Evolutionary conservation across 2,888 invertebrate genomes (phyloP).

Genomic region (Mythimna pallens): DNA sequence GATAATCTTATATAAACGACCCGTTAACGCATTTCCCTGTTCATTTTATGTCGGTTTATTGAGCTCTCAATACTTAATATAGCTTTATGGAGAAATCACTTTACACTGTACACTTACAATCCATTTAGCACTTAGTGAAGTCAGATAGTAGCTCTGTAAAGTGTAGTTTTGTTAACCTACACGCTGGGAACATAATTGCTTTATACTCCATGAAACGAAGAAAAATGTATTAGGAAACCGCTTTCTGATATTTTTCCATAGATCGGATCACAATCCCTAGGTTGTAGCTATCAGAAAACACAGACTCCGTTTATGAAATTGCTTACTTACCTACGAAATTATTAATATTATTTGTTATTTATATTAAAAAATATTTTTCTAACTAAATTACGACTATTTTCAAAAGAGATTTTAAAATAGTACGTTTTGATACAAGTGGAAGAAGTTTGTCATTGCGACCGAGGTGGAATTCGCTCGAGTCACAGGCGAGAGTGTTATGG

Average conservation of each 20-base stretch:
- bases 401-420: background rate
- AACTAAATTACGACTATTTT: background rate
- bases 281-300: too few species aligned
- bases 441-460: too few species aligned
- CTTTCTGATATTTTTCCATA: constrained; percentile 11
- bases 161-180: constrained; percentile 44
- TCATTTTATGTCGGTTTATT: constrained; percentile 47
- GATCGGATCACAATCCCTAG: background rate
- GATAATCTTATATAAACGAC: constrained; percentile 27
- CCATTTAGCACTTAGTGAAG: constrained; percentile 58
- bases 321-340: background rate
- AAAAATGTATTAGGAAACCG: constrained; percentile 24
- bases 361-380: background rate
- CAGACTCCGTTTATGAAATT: too few species aligned
- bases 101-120: constrained; percentile 52
- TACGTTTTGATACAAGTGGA: too few species aligned
- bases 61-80: constrained; percentile 35
- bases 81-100: constrained; percentile 49
- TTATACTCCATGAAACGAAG: constrained; percentile 25
- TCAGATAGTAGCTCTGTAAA: constrained; percentile 36
- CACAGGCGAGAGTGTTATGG: too few species aligned
- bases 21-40: constrained; percentile 23
- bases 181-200: constrained; percentile 28
- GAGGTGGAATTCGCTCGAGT: too few species aligned
- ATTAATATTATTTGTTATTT: background rate